Conservation (phyloP, 2,797 vertebrate species). For the Pelobates cultripes region DNA sequence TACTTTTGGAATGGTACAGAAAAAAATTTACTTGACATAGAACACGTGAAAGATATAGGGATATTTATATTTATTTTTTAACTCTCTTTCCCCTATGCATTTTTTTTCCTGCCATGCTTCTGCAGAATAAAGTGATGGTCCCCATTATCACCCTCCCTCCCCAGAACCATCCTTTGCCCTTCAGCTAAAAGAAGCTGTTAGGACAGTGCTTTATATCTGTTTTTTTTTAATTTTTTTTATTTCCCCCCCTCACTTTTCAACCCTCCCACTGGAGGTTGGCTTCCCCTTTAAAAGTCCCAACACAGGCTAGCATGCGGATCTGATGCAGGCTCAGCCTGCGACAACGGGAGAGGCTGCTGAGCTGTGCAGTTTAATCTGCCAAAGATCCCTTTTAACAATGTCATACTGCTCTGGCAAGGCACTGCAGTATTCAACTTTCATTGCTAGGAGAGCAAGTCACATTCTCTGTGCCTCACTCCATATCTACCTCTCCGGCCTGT, state of each 20-base stretch:
- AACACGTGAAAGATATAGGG: too few relatives aligned
- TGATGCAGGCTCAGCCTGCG: slow-evolving; percentile 81
- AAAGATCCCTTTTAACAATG: slow-evolving; percentile 80
- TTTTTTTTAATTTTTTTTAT: background rate
- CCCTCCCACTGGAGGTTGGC: slow-evolving; percentile 75
- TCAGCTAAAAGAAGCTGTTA: slow-evolving; percentile 33
- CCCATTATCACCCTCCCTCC: background rate
- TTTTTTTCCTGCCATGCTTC: background rate
- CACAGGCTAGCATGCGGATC: slow-evolving; percentile 84
- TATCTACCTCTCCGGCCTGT: slow-evolving; percentile 39
- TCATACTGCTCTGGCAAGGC: slow-evolving; percentile 83
- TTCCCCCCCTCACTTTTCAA: slow-evolving; percentile 19
- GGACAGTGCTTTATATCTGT: slow-evolving; percentile 18
- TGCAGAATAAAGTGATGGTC: slow-evolving; percentile 23
- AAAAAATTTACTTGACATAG: too few relatives aligned
- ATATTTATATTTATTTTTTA: too few relatives aligned
- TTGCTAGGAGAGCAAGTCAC: slow-evolving; percentile 39
- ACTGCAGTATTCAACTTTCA: slow-evolving; percentile 88
- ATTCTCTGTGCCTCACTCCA: slow-evolving; percentile 26
- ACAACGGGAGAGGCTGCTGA: slow-evolving; percentile 85
- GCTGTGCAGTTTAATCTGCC: slow-evolving; percentile 86
- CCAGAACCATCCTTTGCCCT: slow-evolving; percentile 43
- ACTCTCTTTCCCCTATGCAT: background rate
- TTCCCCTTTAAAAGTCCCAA: slow-evolving; percentile 89
- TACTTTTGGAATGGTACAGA: too few relatives aligned